Evolutionary conservation across 2,797 vertebrate species (phyloP).

Genomic region (Cynopterus sphinx): DNA sequence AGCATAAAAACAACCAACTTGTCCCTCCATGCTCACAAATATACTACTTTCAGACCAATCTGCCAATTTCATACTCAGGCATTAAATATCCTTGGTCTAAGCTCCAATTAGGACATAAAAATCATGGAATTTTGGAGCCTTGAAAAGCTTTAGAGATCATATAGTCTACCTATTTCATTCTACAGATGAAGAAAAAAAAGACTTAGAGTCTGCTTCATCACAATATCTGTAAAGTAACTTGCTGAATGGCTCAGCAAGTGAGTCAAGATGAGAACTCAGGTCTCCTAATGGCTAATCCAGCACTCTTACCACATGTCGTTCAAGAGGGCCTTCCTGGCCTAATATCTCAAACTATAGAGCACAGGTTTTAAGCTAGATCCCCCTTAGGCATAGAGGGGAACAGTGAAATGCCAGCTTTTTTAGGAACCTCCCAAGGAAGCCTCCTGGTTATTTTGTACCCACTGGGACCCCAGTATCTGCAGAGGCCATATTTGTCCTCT

Average conservation of each 20-base stretch:
- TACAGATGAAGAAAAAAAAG: not conserved
- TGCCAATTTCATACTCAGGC: not conserved
- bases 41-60: not conserved
- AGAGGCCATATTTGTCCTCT: not conserved
- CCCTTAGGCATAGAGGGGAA: not conserved
- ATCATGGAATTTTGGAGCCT: not conserved
- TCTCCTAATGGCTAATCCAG: not conserved
- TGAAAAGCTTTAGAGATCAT: not conserved
- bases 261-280: not conserved
- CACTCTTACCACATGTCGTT: not conserved
- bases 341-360: not conserved
- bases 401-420: not conserved
- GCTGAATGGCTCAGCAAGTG: not conserved
- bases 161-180: not conserved
- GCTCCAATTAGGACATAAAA: not conserved
- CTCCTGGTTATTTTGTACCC: not conserved
- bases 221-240: not conserved
- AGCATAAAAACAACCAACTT: not conserved
- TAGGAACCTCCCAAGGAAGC: not conserved
- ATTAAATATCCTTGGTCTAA: not conserved
- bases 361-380: not conserved
- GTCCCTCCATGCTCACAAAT: not conserved
- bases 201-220: not conserved
- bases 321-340: not conserved
- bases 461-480: accelerated